phyloP scores from a whole-genome alignment of 2,797 vertebrate species.

The Poecilia picta region DNA sequence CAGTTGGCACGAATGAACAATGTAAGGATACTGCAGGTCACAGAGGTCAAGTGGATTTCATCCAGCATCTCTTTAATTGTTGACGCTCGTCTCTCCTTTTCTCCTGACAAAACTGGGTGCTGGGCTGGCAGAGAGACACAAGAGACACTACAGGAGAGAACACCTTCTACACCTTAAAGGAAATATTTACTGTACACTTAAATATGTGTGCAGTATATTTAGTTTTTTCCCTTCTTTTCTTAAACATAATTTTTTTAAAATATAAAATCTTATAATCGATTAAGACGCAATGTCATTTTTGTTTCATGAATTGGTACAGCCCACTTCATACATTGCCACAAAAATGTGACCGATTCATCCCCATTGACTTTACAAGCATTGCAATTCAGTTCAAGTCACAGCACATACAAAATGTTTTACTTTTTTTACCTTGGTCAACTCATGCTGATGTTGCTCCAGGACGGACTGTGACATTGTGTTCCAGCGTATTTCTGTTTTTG shows the following conservation, averaged over 20 bases:
- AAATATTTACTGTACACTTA: not conserved
- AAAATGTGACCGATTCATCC: not conserved
- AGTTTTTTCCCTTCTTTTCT: no score
- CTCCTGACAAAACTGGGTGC: no score
- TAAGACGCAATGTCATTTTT: not conserved
- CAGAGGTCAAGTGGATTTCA: conserved; percentile 1
- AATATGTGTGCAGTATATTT: no score
- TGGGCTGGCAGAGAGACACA: not conserved
- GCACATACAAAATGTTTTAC: not conserved
- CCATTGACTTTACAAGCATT: not conserved
- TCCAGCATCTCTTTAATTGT: not conserved
- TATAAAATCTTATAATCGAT: not conserved
- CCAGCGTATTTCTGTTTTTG: not conserved
- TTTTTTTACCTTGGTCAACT: not conserved
- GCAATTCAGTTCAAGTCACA: not conserved
- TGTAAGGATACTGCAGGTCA: not conserved
- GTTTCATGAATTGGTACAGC: not conserved
- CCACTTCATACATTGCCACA: not conserved
- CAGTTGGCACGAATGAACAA: not conserved
- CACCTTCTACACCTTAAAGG: not conserved
- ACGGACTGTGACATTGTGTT: not conserved
- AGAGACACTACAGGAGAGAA: not conserved
- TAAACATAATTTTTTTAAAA: no score
- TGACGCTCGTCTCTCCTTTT: not conserved
- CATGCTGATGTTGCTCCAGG: not conserved